Conservation (phyloP, 2,797 vertebrate species). For the Phoeniculus purpureus region DNA sequence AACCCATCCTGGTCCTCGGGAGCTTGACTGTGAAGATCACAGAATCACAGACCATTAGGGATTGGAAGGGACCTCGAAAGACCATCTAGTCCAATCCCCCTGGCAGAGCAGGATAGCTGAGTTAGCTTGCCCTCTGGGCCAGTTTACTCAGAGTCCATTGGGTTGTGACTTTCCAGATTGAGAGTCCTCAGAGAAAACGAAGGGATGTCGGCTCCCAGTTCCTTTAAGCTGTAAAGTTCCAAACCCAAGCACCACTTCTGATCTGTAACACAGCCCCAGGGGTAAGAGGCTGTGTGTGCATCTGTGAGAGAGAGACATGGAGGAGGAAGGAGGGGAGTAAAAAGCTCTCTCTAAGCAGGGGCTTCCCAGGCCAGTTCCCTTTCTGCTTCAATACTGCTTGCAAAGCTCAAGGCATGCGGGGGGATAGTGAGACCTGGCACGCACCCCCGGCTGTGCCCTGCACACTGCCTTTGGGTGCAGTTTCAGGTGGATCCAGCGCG, state of each 20-base stretch:
- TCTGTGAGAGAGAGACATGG: not conserved
- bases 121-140: not conserved
- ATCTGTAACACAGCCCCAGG: not conserved
- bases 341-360: not conserved
- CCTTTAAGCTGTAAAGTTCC: not conserved
- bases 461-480: not conserved
- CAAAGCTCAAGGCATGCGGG: not conserved
- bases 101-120: not conserved
- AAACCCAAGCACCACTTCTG: not conserved
- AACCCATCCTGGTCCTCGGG: not conserved
- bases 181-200: not conserved
- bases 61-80: too few species aligned
- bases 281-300: fast-evolving
- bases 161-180: not conserved
- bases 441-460: not conserved
- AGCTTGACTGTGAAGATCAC: not conserved
- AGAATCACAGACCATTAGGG: too few species aligned
- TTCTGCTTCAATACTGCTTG: not conserved
- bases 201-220: not conserved
- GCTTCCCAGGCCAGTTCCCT: not conserved
- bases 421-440: not conserved
- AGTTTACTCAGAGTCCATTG: not conserved
- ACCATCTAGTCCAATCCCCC: too few species aligned
- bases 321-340: not conserved
- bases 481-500: not conserved